Conservation (phyloP, 2,113 vertebrate genomes). For the Suncus etruscus region DNA sequence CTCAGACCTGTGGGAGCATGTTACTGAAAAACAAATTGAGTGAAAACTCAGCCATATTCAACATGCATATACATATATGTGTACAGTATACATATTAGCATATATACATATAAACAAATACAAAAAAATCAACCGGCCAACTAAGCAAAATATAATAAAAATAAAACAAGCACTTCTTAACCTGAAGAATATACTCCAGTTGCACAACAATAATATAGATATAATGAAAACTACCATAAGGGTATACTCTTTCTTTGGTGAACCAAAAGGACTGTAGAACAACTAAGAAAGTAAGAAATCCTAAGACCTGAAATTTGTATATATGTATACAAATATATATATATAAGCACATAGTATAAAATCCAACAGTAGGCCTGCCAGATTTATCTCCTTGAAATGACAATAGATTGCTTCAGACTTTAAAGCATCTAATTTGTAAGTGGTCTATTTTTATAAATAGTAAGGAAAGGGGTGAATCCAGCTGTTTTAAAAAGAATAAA, state of each 20-base stretch:
- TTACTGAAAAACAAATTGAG: constrained; percentile 65
- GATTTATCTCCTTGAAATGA: constrained; percentile 70
- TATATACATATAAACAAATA: not conserved
- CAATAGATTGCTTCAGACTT: constrained; percentile 67
- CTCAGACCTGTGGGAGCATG: constrained; percentile 62
- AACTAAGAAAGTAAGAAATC: not conserved
- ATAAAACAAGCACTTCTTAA: not conserved
- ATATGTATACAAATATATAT: not conserved
- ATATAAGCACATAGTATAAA: constrained; percentile 19
- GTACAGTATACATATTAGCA: not conserved
- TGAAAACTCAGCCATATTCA: constrained; percentile 48
- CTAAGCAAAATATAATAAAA: too few species aligned
- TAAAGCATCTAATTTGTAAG: constrained; percentile 66
- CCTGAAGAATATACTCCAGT: not conserved
- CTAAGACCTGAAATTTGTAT: too few species aligned
- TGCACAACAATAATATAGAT: not conserved
- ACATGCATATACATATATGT: not conserved
- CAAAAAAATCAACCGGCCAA: too few species aligned
- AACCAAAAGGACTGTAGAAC: too few species aligned
- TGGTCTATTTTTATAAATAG: constrained; percentile 70
- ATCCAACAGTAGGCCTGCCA: constrained; percentile 37
- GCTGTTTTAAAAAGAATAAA: not conserved
- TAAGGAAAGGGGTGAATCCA: not conserved
- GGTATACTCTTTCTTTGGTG: too few species aligned
- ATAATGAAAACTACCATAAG: not conserved